A percentile compares a stretch with the other conserved stretches of the same genome.
Evolutionary conservation across 2,113 vertebrate species (phyloP).

Genomic region (Otocyon megalotis): DNA sequence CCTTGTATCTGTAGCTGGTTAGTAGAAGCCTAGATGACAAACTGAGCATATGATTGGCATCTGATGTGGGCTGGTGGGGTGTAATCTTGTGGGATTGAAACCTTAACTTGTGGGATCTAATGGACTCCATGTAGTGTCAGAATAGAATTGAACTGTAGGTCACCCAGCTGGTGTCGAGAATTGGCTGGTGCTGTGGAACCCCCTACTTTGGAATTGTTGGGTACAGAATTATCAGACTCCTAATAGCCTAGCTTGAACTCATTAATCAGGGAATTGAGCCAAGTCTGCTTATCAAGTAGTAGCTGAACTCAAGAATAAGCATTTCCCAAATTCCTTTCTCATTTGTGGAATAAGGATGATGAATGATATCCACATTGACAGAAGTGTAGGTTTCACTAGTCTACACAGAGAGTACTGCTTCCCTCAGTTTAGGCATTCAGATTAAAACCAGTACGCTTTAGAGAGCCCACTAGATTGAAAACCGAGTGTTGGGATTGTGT

Average conservation of each 20-base stretch:
- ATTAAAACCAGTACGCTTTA: background rate
- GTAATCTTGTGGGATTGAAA: background rate
- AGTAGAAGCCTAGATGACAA: background rate
- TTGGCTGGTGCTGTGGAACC: background rate
- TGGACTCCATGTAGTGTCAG: background rate
- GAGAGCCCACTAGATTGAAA: accelerated
- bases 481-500: accelerated
- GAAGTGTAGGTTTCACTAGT: background rate
- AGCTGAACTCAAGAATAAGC: background rate
- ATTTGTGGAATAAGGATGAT: background rate
- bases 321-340: background rate
- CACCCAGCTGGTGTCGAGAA: background rate
- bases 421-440: too few relatives aligned
- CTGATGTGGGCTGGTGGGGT: background rate
- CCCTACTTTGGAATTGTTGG: background rate
- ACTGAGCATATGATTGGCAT: background rate
- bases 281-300: background rate
- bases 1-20: background rate
- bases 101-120: background rate
- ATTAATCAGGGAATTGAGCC: background rate
- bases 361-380: background rate
- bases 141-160: background rate
- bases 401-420: background rate
- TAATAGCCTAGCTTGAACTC: background rate
- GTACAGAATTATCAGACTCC: background rate